phyloP scores from a whole-genome alignment of 2,113 vertebrate genomes.

The Amazona guildingii region DNA sequence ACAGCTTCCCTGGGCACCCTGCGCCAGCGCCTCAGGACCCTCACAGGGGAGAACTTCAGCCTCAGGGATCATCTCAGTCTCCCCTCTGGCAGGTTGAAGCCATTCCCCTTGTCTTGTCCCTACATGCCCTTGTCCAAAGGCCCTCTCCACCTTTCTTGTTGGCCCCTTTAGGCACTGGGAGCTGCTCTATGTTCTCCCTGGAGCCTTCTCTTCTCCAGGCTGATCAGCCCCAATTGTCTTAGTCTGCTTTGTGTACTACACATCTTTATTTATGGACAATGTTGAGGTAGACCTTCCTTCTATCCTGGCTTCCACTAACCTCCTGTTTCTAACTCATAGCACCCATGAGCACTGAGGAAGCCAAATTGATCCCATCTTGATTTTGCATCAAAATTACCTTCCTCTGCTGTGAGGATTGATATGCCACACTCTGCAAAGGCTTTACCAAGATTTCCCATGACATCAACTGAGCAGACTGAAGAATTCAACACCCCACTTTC shows the following conservation, averaged over 20 bases:
- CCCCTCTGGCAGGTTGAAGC: no score
- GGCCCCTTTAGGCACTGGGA: not conserved
- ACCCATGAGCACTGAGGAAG: not conserved
- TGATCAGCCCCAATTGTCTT: not conserved
- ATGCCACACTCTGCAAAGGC: not conserved
- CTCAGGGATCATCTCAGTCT: not conserved
- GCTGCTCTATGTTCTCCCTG: not conserved
- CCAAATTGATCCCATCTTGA: not conserved
- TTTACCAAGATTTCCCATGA: not conserved
- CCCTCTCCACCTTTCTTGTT: not conserved
- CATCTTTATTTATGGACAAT: not conserved
- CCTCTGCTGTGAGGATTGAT: not conserved
- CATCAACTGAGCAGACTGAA: not conserved
- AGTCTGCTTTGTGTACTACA: not conserved
- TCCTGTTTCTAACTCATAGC: not conserved
- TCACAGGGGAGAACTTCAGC: not conserved
- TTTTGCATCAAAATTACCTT: not conserved
- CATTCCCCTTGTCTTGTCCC: no score
- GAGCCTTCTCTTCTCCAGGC: not conserved
- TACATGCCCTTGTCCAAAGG: not conserved
- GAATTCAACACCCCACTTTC: not conserved
- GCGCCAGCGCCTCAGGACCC: not conserved
- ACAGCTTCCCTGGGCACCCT: no score
- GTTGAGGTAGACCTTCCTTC: not conserved
- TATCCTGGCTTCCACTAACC: not conserved